These are phyloP conservation scores for Spodoptera littoralis DNA, from an alignment of 2,888 invertebrate species.

Conservation along the genomic window DNA sequence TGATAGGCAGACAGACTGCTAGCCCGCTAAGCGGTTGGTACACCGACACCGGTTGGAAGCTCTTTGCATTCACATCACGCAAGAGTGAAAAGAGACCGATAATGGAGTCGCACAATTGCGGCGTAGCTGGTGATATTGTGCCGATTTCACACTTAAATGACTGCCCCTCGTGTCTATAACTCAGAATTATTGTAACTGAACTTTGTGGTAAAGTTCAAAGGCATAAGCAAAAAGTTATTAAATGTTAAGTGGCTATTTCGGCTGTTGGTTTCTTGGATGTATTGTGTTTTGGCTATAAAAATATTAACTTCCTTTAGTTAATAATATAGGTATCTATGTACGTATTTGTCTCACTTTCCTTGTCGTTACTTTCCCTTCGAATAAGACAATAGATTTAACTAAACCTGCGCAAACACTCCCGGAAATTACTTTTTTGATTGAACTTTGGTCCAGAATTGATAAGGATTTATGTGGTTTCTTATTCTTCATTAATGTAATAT, in stretches of 20 bases:
- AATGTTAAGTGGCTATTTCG: not conserved
- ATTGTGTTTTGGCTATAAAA: too few relatives aligned
- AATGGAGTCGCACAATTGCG: conserved; percentile 20
- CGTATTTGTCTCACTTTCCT: not conserved
- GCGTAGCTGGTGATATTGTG: conserved; percentile 4
- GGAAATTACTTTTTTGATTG: conserved; percentile 18
- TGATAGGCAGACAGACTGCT: conserved; percentile 8
- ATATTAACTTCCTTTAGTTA: conserved; percentile 1
- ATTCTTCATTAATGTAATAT: too few relatives aligned
- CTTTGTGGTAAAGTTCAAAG: not conserved
- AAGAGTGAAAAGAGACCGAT: conserved; percentile 26
- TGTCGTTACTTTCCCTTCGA: conserved; percentile 4
- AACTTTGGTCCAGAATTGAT: not conserved
- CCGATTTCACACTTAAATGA: conserved; percentile 5
- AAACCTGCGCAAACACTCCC: not conserved
- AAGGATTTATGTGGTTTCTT: too few relatives aligned
- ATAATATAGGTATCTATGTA: not conserved
- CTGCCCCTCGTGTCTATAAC: conserved; percentile 2
- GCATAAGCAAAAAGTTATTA: not conserved
- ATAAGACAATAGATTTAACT: not conserved
- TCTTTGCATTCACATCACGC: conserved; percentile 19
- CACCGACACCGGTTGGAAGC: too few relatives aligned
- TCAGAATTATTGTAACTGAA: not conserved
- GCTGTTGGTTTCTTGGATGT: too few relatives aligned
- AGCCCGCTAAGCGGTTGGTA: not conserved